A percentile compares a stretch with the other conserved stretches of the same genome.
Conservation (phyloP, 2,888 invertebrate genomes). For the Gibbula magus region DNA sequence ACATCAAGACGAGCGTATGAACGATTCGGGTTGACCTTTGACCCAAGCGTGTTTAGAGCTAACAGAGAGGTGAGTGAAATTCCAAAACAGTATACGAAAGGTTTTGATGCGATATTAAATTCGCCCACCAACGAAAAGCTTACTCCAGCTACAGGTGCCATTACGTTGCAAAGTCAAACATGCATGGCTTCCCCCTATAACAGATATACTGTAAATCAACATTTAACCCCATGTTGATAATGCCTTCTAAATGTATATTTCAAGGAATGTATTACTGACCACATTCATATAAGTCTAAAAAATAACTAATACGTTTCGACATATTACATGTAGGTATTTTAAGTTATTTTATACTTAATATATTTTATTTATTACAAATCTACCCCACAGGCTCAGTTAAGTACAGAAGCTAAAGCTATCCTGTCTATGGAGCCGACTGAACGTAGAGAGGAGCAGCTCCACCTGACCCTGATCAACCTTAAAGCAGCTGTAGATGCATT, state of each 20-base stretch:
- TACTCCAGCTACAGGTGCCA: too few relatives aligned
- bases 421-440: slow-evolving; percentile 62
- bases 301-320: too few relatives aligned
- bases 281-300: too few relatives aligned
- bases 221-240: too few relatives aligned
- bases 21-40: slow-evolving; percentile 66
- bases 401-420: slow-evolving; percentile 67
- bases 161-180: too few relatives aligned
- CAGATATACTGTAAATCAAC: too few relatives aligned
- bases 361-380: too few relatives aligned
- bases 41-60: slow-evolving; percentile 64
- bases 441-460: slow-evolving; percentile 67
- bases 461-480: slow-evolving; percentile 63
- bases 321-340: background rate
- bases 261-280: too few relatives aligned
- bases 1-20: slow-evolving; percentile 58
- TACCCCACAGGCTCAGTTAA: slow-evolving; percentile 55
- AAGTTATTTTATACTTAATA: background rate
- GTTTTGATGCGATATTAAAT: too few relatives aligned
- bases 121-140: too few relatives aligned
- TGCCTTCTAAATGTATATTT: too few relatives aligned
- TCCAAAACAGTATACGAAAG: background rate
- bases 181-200: too few relatives aligned
- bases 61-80: slow-evolving; percentile 60
- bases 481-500: slow-evolving; percentile 70